Evolutionary conservation across 2,797 vertebrate species (phyloP), one percentile per base, ranked within the genome.

Genomic region (Rhyacichthys aspro): DNA sequence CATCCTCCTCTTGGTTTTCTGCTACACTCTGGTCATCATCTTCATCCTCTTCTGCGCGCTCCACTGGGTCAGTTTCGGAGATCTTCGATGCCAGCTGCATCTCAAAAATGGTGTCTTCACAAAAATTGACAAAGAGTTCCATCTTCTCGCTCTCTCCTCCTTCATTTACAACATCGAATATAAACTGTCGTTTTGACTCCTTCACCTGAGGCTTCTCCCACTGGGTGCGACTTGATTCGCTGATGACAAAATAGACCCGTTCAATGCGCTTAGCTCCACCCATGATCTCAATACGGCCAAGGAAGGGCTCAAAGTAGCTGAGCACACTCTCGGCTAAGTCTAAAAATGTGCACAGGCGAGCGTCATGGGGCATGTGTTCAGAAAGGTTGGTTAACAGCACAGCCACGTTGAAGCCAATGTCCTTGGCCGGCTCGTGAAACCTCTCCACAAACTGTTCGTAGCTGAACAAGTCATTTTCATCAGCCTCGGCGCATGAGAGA

Each of bases 161-260:
- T 81, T 99, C 96, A 15, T 99, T 99, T 69, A 99, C 98, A 6
- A 99, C 98, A 11, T 99, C 98, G 9, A 99, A 99, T 82, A 99
- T 99, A 61, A 99, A 99, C 78, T 99, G 98, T 11, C 97, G 89
- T 83, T 99, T 99, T 0, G 98, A 99, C 87, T 99, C 98, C 57
- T 98, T 98, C 69, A 99, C 97, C 78, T 99, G 98, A n/a, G 98
- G 98, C 76, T 99, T 99, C 63, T 99, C 98, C 98, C 98, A 99
- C 67, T 99, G 98, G n/a, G 94, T 98, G 15, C 97, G 92, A 60
- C 97, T 99, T 0, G 96, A 99, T 83, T 98, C 96, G 2, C 95
- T 98, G 86, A 99, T 99, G 88, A 99, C 97, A 74, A 99, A 99
- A 85, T 99, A 99, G 70, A 99, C 96, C 49, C 98, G 93, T 70